These are phyloP conservation scores for Corythoichthys intestinalis DNA, from an alignment of 2,113 vertebrate species.

Conservation along the genomic window DNA sequence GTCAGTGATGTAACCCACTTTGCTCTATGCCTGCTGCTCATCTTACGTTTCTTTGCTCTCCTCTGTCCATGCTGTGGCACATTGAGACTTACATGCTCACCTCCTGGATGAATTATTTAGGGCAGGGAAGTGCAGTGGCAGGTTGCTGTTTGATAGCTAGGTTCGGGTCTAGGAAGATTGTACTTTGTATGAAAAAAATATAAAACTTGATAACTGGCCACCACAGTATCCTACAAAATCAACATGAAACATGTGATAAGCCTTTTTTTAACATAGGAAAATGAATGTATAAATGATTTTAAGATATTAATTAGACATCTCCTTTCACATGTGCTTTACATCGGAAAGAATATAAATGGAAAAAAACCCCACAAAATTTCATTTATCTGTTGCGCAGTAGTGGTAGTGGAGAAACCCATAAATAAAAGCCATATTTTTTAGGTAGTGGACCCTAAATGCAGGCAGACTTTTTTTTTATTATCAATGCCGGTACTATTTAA, in stretches of 20 bases:
- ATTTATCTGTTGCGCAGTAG: too few species aligned
- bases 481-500: too few species aligned
- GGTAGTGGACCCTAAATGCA: too few species aligned
- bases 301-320: background rate
- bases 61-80: constrained; percentile 18
- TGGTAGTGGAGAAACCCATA: too few species aligned
- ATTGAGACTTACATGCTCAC: constrained; percentile 44
- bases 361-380: too few species aligned
- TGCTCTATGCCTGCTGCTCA: constrained; percentile 2
- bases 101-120: constrained; percentile 63
- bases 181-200: background rate
- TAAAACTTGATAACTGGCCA: constrained; percentile 5
- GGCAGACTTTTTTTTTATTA: too few species aligned
- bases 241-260: background rate
- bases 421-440: too few species aligned
- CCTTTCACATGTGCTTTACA: too few species aligned
- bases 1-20: constrained; percentile 30
- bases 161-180: background rate
- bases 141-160: constrained; percentile 23
- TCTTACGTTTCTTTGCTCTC: constrained; percentile 13
- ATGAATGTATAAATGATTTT: background rate
- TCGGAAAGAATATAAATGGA: too few species aligned
- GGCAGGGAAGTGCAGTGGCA: constrained; percentile 35
- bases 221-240: background rate
- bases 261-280: background rate